These are phyloP conservation scores for Dolichotis patagonum DNA, from an alignment of 2,113 vertebrate genomes.

Conservation along the genomic window DNA sequence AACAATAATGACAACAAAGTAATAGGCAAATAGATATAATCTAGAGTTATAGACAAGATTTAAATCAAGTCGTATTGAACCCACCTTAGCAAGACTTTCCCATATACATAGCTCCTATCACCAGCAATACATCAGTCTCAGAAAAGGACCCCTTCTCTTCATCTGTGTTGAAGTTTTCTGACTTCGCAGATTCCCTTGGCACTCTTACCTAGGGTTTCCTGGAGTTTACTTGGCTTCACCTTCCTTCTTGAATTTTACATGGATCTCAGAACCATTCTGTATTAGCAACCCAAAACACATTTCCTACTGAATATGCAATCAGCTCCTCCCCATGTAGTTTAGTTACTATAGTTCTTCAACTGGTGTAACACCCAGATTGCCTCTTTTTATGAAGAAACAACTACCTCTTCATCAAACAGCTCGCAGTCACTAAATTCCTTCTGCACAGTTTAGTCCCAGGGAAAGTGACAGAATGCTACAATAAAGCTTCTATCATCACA, in stretches of 20 bases:
- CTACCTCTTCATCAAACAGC: neutral
- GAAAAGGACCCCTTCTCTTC: fast-evolving
- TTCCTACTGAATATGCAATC: neutral
- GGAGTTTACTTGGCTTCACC: neutral
- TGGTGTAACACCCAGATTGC: neutral
- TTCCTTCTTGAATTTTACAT: neutral
- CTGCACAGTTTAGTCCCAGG: neutral
- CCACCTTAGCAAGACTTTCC: neutral
- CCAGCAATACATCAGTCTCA: neutral
- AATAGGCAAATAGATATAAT: neutral
- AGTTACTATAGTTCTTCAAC: neutral
- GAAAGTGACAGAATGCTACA: neutral
- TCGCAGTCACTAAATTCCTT: neutral
- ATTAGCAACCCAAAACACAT: neutral
- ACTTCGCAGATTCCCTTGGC: too few species aligned
- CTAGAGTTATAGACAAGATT: neutral
- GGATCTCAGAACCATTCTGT: neutral
- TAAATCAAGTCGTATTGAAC: neutral
- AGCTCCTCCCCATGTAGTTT: too few species aligned
- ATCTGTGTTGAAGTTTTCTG: neutral
- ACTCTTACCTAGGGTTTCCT: neutral
- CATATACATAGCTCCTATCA: neutral
- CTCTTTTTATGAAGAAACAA: neutral
- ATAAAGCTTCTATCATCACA: neutral
- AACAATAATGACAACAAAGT: neutral